phyloP scores from a whole-genome alignment of 1,140 invertebrate genomes.

The Platyura marginata region DNA sequence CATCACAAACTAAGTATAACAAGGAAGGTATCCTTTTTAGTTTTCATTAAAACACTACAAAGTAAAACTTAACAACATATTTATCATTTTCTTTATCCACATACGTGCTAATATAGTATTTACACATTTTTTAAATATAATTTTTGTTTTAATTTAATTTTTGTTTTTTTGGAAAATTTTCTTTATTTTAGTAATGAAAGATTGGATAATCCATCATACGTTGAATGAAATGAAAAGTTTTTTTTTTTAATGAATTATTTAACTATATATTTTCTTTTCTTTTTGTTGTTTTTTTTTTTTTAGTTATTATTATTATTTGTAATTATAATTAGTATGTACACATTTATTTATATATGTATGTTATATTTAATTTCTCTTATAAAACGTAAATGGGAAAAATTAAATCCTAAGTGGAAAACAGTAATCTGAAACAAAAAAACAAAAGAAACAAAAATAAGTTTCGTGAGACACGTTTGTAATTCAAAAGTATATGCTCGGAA shows the following conservation, averaged over 20 bases:
- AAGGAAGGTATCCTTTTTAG: too few species aligned
- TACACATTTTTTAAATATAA: neutral
- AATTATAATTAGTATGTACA: constrained; percentile 2
- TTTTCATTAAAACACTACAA: too few species aligned
- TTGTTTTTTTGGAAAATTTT: neutral
- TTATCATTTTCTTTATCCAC: neutral
- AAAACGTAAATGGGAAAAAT: neutral
- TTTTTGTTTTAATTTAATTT: neutral
- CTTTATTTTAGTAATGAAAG: neutral
- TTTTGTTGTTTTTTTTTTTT: neutral
- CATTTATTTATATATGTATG: constrained; percentile 3
- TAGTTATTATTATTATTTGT: neutral
- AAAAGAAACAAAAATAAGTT: neutral
- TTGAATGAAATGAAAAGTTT: too few species aligned
- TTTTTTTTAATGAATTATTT: neutral
- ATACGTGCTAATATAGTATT: neutral
- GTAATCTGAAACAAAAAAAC: constrained; percentile 11
- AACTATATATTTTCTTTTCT: neutral
- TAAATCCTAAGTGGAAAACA: constrained; percentile 20
- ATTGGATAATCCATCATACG: too few species aligned
- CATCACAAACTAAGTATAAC: too few species aligned
- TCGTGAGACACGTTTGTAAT: neutral
- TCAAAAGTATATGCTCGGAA: too few species aligned
- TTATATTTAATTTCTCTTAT: neutral
- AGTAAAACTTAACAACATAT: neutral